Evolutionary conservation across 2,113 vertebrate genomes (phyloP), one percentile per base, ranked within the genome.

Genomic region (Aegithalos caudatus): DNA sequence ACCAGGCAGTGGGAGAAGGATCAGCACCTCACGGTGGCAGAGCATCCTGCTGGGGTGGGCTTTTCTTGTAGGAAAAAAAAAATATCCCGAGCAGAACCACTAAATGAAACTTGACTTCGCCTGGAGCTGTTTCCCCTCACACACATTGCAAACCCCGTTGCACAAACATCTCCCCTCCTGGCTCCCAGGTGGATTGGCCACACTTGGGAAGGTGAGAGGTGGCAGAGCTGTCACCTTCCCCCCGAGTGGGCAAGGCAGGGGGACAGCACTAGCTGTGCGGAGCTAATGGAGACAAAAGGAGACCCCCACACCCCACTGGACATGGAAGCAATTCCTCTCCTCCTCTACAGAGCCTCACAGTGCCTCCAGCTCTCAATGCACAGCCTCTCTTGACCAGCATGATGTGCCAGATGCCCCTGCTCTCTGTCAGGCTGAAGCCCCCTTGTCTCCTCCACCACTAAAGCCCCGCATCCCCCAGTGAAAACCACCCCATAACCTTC

Each of bases 321-420:
- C 42, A 18, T 2, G 54, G 67, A 23, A 80, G 27, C 13, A 44
- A 53, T n/a, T 58, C 51, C 57, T 53, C 54, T 66, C 50, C 60
- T 61, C 57, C 62, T 51, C 62, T 35, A 29, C 72, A 61, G 40
- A 31, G 66, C 56, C 12, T 9, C 62, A 23, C 72, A 58, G 42
- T 25, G 64, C 48, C 15, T 11, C 60, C 65, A 71, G 53, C 1
- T 0, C 81, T 50, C 13, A 6, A 29, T 14, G 8, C 14, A 9
- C 3, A 3, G 21, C 2, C 0, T 3, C 22, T 28, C 51, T 5
- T 1, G 8, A 51, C 56, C 42, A 65, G 51, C 20, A 9, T 0
- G 0, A 45, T 25, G 38, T n/a, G 61, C 12, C 18, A 15, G 40
- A 14, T 38, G 27, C 6, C 15, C 27, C 48, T 5, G 45, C 3